A percentile compares a stretch with the other conserved stretches of the same genome.
These are phyloP conservation scores for Dasysyrphus albostriatus DNA, from an alignment of 2,888 invertebrate species.

Conservation along the genomic window DNA sequence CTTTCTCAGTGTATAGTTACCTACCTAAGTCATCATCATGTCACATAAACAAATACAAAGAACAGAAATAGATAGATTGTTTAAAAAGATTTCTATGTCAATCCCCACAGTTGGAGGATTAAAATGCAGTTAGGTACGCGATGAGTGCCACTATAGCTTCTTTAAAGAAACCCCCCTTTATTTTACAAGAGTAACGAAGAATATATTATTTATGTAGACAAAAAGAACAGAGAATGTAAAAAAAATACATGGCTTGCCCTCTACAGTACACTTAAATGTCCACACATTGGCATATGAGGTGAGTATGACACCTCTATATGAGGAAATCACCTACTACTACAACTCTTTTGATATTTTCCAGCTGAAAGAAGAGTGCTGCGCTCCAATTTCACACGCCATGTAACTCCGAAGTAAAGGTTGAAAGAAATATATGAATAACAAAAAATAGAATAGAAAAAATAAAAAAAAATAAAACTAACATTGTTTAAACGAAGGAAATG, in stretches of 20 bases:
- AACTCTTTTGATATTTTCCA: slow-evolving; percentile 38
- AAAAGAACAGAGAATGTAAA: slow-evolving; percentile 25
- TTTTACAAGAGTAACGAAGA: slow-evolving; percentile 29
- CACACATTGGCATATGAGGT: slow-evolving; percentile 26
- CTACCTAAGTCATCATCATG: slow-evolving; percentile 4
- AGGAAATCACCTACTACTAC: slow-evolving; percentile 45
- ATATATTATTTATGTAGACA: slow-evolving; percentile 32
- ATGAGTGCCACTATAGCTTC: slow-evolving; percentile 20
- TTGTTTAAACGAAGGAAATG: slow-evolving; percentile 43
- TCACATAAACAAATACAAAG: slow-evolving; percentile 32
- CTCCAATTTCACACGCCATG: slow-evolving; percentile 53
- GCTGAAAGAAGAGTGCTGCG: slow-evolving; percentile 49
- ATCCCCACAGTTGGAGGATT: slow-evolving; percentile 45
- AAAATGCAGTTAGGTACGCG: slow-evolving; percentile 34
- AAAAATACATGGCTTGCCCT: slow-evolving; percentile 11
- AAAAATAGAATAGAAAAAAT: neutral
- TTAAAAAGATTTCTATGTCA: slow-evolving; percentile 47
- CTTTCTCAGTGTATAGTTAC: neutral
- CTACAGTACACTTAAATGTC: slow-evolving; percentile 16
- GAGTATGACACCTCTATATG: slow-evolving; percentile 31
- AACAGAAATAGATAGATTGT: slow-evolving; percentile 30
- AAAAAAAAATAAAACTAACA: slow-evolving; percentile 18
- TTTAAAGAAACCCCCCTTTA: slow-evolving; percentile 20
- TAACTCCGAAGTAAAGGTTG: slow-evolving; percentile 27
- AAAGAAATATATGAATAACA: slow-evolving; percentile 28